Evolutionary conservation across 2,888 invertebrate genomes (phyloP).

Genomic region (Leptopilina syphax): DNA sequence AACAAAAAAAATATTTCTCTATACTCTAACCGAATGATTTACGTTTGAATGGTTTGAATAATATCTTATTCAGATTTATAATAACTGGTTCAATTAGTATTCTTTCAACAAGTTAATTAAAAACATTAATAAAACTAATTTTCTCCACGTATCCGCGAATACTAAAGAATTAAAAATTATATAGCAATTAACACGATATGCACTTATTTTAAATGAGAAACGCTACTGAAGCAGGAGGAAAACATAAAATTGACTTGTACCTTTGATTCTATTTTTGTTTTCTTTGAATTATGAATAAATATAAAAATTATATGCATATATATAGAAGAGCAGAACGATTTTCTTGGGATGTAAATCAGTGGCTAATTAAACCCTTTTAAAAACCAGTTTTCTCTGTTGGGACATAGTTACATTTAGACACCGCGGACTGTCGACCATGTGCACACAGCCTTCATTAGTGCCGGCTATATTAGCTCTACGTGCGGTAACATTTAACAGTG

Average conservation of each 20-base stretch:
- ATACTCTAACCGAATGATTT: no score
- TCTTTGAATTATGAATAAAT: slow-evolving; percentile 3
- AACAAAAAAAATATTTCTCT: no score
- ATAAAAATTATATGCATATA: not conserved
- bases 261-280: not conserved
- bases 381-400: slow-evolving; percentile 55
- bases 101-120: no score
- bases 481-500: slow-evolving; percentile 23
- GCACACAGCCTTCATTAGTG: slow-evolving; percentile 27
- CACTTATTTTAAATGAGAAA: not conserved
- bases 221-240: not conserved
- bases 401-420: slow-evolving; percentile 18
- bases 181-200: not conserved
- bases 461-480: slow-evolving; percentile 6
- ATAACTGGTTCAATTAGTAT: no score
- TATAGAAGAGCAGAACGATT: slow-evolving; percentile 52
- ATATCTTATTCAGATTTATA: no score
- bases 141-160: no score
- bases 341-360: slow-evolving; percentile 53
- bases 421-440: slow-evolving; percentile 13
- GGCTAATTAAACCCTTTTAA: slow-evolving; percentile 49
- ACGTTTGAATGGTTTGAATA: no score
- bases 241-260: slow-evolving; percentile 2
- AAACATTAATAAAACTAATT: no score
- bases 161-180: not conserved